Evolutionary conservation across 2,113 vertebrate species (phyloP).

Genomic region (Cairina moschata): DNA sequence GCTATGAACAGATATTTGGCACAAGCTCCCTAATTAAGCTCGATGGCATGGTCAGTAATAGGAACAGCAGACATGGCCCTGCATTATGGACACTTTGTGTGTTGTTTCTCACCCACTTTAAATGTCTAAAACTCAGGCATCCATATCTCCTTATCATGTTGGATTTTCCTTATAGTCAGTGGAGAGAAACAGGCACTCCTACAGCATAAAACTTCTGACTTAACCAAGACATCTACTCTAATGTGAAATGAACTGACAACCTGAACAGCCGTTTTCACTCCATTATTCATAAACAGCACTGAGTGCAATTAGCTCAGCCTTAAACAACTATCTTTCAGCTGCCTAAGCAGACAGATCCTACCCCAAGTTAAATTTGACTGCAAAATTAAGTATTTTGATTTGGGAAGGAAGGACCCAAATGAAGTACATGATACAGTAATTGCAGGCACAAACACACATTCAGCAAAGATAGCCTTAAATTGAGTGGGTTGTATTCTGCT

Average conservation of each 20-base stretch:
- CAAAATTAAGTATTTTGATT: background rate
- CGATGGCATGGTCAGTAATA: background rate
- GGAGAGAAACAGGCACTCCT: background rate
- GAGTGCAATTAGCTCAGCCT: background rate
- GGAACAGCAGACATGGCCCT: background rate
- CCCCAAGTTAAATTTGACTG: background rate
- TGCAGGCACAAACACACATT: background rate
- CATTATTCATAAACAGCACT: background rate
- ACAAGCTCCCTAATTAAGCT: background rate
- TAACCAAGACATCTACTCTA: background rate
- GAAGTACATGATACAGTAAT: background rate
- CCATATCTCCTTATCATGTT: rapidly evolving
- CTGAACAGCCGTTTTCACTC: background rate
- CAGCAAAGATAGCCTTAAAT: background rate
- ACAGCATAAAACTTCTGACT: background rate
- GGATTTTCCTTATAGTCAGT: background rate
- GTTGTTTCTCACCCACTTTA: background rate
- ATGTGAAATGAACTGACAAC: background rate
- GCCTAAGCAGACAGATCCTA: background rate
- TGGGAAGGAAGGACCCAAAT: background rate
- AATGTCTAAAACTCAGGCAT: background rate
- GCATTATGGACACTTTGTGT: background rate
- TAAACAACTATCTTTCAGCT: background rate
- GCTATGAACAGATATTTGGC: background rate
- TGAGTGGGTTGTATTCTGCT: background rate